A percentile compares a stretch with the other conserved stretches of the same genome.
phyloP scores from a whole-genome alignment of 2,888 invertebrate species.

The Catocala sponsa region DNA sequence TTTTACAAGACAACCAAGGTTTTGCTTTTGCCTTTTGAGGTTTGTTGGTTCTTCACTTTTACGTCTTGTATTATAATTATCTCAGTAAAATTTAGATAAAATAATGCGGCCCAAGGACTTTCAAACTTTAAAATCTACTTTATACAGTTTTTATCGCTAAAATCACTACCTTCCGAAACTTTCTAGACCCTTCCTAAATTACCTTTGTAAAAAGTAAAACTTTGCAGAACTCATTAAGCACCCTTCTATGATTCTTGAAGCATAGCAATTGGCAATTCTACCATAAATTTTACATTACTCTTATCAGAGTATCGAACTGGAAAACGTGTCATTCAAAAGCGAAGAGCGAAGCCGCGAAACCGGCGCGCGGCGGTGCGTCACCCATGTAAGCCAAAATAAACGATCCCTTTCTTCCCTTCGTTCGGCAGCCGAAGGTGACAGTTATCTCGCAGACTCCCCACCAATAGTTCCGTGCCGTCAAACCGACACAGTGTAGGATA shows the following conservation, averaged over 20 bases:
- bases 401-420: constrained; percentile 35
- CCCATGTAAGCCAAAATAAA: constrained; percentile 40
- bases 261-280: background rate
- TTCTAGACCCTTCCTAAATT: too few relatives aligned
- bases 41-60: too few relatives aligned
- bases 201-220: too few relatives aligned
- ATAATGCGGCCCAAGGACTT: background rate
- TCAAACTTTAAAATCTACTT: background rate
- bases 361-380: constrained; percentile 24
- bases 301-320: constrained; percentile 14
- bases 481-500: constrained; percentile 19
- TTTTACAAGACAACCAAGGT: too few relatives aligned
- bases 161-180: too few relatives aligned
- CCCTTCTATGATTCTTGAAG: background rate
- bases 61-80: too few relatives aligned
- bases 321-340: constrained; percentile 28
- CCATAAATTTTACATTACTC: constrained; percentile 15
- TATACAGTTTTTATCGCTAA: too few relatives aligned
- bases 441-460: constrained; percentile 34
- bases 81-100: too few relatives aligned
- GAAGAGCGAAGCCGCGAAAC: constrained; percentile 19
- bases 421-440: constrained; percentile 39
- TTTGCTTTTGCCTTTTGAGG: too few relatives aligned
- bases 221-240: too few relatives aligned
- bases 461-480: constrained; percentile 43